Evolutionary conservation across 2,797 vertebrate genomes (phyloP), one percentile per base, ranked within the genome.

Genomic region (Iguana delicatissima): DNA sequence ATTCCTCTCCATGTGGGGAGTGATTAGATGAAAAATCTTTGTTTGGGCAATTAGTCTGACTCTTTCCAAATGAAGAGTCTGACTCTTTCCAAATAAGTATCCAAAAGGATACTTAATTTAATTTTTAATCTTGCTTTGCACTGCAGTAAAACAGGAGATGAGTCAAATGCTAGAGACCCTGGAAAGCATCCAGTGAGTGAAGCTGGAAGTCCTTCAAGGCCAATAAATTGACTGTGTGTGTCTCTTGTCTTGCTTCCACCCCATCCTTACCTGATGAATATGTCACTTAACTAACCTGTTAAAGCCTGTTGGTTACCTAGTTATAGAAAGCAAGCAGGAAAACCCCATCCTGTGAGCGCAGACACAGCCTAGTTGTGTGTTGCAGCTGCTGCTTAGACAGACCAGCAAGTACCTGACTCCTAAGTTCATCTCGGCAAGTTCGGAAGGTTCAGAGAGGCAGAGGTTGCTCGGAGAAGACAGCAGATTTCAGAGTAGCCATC

Each of bases 301-400:
- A 9, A 69, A 24, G 10, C 64, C 32, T 77, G 91, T 64, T 42
- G 46, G 59, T 85, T 50, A 64, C 67, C 74, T 84, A 50, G 76
- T 86, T 85, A 16, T 89, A 80, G 20, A 79, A 50, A 79, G 79
- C 73, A 81, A 18, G 77, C 32, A 14, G 84, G 2, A 29, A 0
- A 0, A 0, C 29, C 89, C 0, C 0, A 13, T 83, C 86, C 67
- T 55, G 79, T 38, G 50, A 87, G 67, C 32, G 16, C 86, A 91
- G 90, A 93, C 91, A 85, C 86, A 92, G 77, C 84, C 50, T 90
- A 95, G 95, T 94, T 92, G 50, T 93, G 46, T 64, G 16, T 93
- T 94, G 91, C 93, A 95, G 93, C 87, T 88, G n/a, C 92, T 93
- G 94, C 94, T 95, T 94, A 95, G 92, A 80, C 95, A 57, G 90